Evolutionary conservation across 1,140 invertebrate genomes (phyloP), one percentile per base, ranked within the genome.

Genomic region (Sinonovacula constricta): DNA sequence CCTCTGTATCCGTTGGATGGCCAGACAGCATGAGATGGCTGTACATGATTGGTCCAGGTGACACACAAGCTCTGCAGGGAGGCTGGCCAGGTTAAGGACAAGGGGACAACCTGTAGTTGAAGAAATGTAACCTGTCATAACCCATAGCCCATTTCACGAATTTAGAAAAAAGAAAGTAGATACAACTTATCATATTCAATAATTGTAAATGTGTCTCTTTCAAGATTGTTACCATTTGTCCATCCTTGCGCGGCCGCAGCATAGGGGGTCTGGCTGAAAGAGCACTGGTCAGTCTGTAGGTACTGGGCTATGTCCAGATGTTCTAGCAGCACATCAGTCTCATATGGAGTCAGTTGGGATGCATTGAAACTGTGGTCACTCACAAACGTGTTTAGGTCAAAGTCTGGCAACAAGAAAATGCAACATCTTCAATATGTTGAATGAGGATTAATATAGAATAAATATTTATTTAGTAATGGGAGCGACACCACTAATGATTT

Each of bases 291-390:
- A n/a, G n/a, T n/a, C 22, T 45, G 15, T 18, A 71, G 39, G 51
- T 71, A 71, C 14, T 51, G 54, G 7, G 54, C 36, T 18, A 71
- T 49, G 39, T 39, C 68, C 14, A 71, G 34, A 49, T 60, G 36
- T n/a, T 34, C 26, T 3, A 33, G 26, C 4, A 71, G 22, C 4
- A 33, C 26, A 31, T 18, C 34, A 60, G 45, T 34, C 54, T 22
- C 14, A 0, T 15, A 39, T 7, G 30, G 18, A 4, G 67, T 39
- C 0, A 70, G 67, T 59, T n/a, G 30, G n/a, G 22, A 7, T 14
- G 18, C 51, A n/a, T 39, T n/a, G 7, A 71, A 18, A 22, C 26
- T 34, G 24, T 71, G 39, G 7, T 59, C 26, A 4, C 1, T 14
- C 31, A 54, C 45, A 54, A 54, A 71, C 3, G 18, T 10, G 1